Percentiles rank a stretch among this genome's conserved stretches.
These are phyloP conservation scores for Bellardia pandia DNA, from an alignment of 2,888 invertebrate genomes.

Conservation along the genomic window DNA sequence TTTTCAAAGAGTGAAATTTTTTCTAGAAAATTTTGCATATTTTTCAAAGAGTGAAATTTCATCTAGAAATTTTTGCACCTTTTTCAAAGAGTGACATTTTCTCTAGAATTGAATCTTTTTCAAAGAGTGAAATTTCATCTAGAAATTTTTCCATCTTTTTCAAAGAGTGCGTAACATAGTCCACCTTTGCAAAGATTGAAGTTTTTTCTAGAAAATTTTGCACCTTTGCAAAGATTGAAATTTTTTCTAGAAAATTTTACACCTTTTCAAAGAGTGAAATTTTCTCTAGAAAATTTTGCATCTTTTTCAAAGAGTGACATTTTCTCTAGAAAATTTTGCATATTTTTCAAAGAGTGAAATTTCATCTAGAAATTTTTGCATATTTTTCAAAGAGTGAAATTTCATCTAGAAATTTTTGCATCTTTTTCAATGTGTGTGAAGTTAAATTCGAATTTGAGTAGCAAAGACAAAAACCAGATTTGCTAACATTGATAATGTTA, in stretches of 20 bases:
- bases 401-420: background rate
- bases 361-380: background rate
- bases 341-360: background rate
- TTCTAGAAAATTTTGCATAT: background rate
- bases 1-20: background rate
- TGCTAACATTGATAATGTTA: no score
- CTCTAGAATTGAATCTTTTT: background rate
- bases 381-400: background rate
- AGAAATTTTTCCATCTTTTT: background rate
- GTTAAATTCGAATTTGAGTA: no score
- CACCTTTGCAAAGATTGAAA: no score
- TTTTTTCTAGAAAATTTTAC: no score
- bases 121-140: background rate
- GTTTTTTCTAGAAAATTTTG: no score
- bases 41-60: background rate
- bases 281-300: no score
- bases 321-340: background rate
- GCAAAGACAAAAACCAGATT: no score
- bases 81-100: background rate
- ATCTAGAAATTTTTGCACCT: background rate
- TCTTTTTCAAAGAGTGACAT: background rate
- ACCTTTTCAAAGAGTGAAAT: no score
- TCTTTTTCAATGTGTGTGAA: no score
- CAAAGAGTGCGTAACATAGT: no score
- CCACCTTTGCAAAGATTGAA: no score